Base-by-base conservation (phyloP, 2,888 invertebrate genomes). In the Cryptocephalus moraei region DNA sequence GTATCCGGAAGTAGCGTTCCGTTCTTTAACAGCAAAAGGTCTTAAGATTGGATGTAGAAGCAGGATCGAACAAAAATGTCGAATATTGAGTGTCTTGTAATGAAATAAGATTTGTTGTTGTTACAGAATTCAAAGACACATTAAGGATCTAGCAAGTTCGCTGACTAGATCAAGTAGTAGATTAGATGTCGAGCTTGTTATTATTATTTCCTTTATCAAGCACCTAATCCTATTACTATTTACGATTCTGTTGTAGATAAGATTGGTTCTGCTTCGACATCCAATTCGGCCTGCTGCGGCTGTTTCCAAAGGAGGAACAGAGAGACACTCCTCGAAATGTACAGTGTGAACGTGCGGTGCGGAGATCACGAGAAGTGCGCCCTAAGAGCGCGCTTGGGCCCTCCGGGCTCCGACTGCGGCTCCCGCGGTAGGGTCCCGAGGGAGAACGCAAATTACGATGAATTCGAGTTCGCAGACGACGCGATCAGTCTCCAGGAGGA, bases 261-360 rank as follows among this genome's bases (percentile, higher is more conserved):
- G 63, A 65, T 66, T 65, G 68, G 70, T 69, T 68, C 70, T 71
- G 69, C 70, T 70, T 69, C 70, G 59, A 60, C 62, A 55, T 62
- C 68, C 63, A 67, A 65, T 64, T 55, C 64, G 55, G 57, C 59
- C 55, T 70, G 70, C 66, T 71, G 71, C 55, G 69, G 68, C 47
- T 71, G 71, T 58, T 70, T 69, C 62, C 68, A 67, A 64, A 64
- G 69, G 57, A 63, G 63, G 58, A 69, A 67, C 54, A 65, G 68
- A 50, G 70, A 67, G 55, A 63, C 65, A 4, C 62, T 70, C 73
- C 77, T 80, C 46, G 80, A 80, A 63, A 73, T 81, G 62, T 81
- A 79, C 70, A 72, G 75, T 61, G 32, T 43, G 13, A 73, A 75
- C 43, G 65, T 58, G 39, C 51, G 57, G 13, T 68, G 69, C 54